Evolutionary conservation across 2,797 vertebrate genomes (phyloP).

Genomic region (Huso huso): DNA sequence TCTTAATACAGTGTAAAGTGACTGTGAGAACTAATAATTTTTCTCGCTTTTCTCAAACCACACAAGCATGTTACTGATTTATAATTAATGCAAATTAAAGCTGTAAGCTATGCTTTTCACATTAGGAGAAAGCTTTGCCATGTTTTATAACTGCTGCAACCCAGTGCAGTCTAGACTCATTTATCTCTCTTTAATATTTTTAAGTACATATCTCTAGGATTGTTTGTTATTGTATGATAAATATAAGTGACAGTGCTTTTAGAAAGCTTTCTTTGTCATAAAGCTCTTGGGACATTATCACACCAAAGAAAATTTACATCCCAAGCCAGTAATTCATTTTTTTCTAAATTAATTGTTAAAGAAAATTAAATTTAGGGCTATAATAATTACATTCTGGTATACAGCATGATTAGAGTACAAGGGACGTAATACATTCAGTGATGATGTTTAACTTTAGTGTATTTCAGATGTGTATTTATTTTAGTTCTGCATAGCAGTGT

Average conservation of each 20-base stretch:
- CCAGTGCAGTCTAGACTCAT: slow-evolving; percentile 74
- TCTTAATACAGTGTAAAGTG: slow-evolving; percentile 93
- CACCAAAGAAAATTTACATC: slow-evolving; percentile 64
- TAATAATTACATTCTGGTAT: slow-evolving; percentile 13
- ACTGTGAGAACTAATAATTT: slow-evolving; percentile 81
- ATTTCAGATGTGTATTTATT: neutral
- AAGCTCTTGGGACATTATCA: slow-evolving; percentile 64
- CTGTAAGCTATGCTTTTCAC: slow-evolving; percentile 82
- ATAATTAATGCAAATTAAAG: slow-evolving; percentile 90
- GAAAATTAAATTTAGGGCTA: slow-evolving; percentile 67
- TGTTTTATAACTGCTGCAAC: slow-evolving; percentile 78
- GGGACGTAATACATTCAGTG: neutral
- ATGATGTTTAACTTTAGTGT: slow-evolving; percentile 2
- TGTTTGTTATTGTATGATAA: slow-evolving; percentile 83
- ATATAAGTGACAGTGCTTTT: slow-evolving; percentile 70
- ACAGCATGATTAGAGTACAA: neutral
- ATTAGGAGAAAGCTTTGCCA: slow-evolving; percentile 72
- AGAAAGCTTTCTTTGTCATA: slow-evolving; percentile 69
- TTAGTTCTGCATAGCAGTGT: neutral
- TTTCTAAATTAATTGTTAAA: slow-evolving; percentile 54
- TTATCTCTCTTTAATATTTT: slow-evolving; percentile 83
- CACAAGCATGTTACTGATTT: slow-evolving; percentile 85
- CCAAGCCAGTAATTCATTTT: slow-evolving; percentile 23
- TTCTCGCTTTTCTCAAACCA: slow-evolving; percentile 75
- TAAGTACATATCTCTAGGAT: slow-evolving; percentile 80